These are phyloP conservation scores for Ditula angustiorana DNA, from an alignment of 2,888 invertebrate genomes.

Conservation along the genomic window DNA sequence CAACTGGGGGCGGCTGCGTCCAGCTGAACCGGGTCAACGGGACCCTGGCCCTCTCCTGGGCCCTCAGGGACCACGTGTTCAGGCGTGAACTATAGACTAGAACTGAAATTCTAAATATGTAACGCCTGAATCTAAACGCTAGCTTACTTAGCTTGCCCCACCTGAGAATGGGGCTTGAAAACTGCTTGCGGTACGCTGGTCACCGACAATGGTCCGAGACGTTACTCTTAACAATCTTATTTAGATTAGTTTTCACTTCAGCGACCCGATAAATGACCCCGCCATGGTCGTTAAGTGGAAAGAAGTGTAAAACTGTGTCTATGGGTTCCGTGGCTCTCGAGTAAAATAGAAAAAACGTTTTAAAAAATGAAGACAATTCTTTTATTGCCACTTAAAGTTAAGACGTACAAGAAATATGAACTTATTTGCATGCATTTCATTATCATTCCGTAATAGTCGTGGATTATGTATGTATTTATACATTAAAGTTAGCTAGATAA, in stretches of 20 bases:
- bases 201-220: constrained; percentile 49
- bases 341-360: neutral
- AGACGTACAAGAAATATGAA: too few species aligned
- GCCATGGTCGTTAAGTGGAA: constrained; percentile 48
- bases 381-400: too few species aligned
- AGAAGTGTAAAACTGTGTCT: neutral
- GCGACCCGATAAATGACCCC: constrained; percentile 57
- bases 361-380: too few species aligned
- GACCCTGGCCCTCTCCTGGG: constrained; percentile 97
- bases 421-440: too few species aligned
- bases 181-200: constrained; percentile 42
- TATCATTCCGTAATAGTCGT: too few species aligned
- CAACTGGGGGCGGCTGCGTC: constrained; percentile 98
- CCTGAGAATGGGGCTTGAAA: constrained; percentile 10
- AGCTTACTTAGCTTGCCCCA: neutral
- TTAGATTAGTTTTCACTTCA: constrained; percentile 69
- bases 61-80: constrained; percentile 98
- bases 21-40: constrained; percentile 99
- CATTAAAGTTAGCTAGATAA: too few species aligned
- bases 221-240: constrained; percentile 52
- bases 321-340: neutral
- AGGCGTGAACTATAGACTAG: constrained; percentile 93
- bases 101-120: neutral
- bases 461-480: too few species aligned
- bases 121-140: neutral